Conservation (phyloP, 2,888 invertebrate species). For the Protophormia terraenovae region DNA sequence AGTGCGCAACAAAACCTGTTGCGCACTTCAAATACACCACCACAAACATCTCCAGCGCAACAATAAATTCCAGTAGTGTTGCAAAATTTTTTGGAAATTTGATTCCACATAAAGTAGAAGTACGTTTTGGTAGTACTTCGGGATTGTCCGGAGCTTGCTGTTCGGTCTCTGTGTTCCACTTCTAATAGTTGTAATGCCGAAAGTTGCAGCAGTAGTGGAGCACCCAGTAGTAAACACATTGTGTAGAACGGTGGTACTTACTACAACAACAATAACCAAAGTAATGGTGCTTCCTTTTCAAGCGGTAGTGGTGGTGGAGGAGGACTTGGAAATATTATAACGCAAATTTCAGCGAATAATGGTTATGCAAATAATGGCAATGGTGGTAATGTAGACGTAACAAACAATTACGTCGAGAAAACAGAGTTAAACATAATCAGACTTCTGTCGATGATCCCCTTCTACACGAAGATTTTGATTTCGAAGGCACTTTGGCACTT, state of each 20-base stretch:
- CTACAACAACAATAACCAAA: constrained; percentile 35
- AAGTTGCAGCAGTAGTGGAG: constrained; percentile 73
- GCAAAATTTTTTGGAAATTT: constrained; percentile 79
- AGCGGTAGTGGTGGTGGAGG: constrained; percentile 67
- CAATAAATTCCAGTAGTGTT: constrained; percentile 72
- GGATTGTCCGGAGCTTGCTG: constrained; percentile 46
- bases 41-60: constrained; percentile 38
- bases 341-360: constrained; percentile 10
- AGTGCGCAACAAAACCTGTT: constrained; percentile 64
- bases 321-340: constrained; percentile 62
- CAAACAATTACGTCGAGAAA: constrained; percentile 77
- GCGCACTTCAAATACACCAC: constrained; percentile 68
- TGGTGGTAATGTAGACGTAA: constrained; percentile 66
- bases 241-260: constrained; percentile 66
- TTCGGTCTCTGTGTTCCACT: constrained; percentile 49
- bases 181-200: constrained; percentile 68
- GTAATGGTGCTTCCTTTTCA: constrained; percentile 68
- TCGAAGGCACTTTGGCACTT: constrained; percentile 95
- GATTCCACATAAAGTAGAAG: constrained; percentile 81
- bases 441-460: constrained; percentile 80
- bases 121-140: constrained; percentile 74
- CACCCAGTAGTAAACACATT: constrained; percentile 76
- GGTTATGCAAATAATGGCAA: constrained; percentile 47
- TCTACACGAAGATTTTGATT: constrained; percentile 90
- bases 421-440: constrained; percentile 76